phyloP scores from a whole-genome alignment of 2,113 vertebrate genomes.

The Tylochromis polylepis region DNA sequence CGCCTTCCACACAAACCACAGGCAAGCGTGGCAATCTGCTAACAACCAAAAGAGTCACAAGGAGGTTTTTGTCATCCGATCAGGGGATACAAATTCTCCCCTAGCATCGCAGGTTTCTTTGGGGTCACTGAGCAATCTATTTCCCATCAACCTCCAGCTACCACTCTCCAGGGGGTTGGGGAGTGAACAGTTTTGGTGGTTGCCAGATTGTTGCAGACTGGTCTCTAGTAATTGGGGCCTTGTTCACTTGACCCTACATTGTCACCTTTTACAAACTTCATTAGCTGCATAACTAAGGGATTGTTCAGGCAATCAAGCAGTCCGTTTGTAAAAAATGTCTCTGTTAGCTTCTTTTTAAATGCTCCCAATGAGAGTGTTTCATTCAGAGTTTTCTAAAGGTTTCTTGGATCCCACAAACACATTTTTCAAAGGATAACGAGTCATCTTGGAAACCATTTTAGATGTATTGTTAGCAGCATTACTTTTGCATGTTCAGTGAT shows the following conservation, averaged over 20 bases:
- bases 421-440: background rate
- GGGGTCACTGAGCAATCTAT: background rate
- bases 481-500: background rate
- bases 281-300: background rate
- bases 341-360: background rate
- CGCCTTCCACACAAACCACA: background rate
- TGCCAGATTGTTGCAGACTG: background rate
- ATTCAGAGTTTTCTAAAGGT: background rate
- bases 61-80: fast-evolving
- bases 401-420: background rate
- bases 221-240: background rate
- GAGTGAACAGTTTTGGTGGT: background rate
- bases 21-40: too few relatives aligned
- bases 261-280: background rate
- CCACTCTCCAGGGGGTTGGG: background rate
- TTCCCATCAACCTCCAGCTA: background rate
- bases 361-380: background rate
- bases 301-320: background rate
- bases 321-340: fast-evolving
- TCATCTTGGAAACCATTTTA: background rate
- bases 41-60: too few relatives aligned
- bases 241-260: background rate
- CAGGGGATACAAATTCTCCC: background rate
- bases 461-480: background rate
- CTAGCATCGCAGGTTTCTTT: background rate